Evolutionary conservation across 92 coral and sea anemone genomes (phyloP), one percentile per base, ranked within the genome.

Genomic region (Desmophyllum pertusum): DNA sequence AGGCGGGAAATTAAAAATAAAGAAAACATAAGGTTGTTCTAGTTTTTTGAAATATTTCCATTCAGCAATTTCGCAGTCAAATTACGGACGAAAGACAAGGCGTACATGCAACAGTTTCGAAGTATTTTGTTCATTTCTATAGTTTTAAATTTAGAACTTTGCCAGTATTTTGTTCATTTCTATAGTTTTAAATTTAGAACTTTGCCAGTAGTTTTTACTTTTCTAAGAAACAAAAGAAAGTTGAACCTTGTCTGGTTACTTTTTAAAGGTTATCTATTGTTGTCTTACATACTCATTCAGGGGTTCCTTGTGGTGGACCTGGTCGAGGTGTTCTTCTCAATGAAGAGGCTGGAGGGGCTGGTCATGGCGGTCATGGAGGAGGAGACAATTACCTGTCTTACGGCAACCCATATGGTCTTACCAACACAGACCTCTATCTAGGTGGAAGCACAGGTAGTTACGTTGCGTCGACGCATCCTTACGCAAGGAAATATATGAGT

Each of bases 401-500:
- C 17, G 55, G 77, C 40, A 51, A 23, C 7, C 37, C 65, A 17
- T 75, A 75, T 9, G 79, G 79, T 75, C 42, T 33, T 50, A 52
- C 23, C 27, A 0, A 75, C 5, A 6, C 38, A 33, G 63, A 75
- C 31, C 65, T 42, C 43, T 75, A 75, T 51, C 43, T 75, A 46
- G 79, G 79, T 25, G 79, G 79, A 51, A 75, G 79, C 79, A 52
- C 79, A 75, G 79, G 79, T 75, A 75, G n/a, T n/a, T n/a, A n/a
- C n/a, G n/a, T n/a, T n/a, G n/a, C n/a, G n/a, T n/a, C n/a, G n/a
- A n/a, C n/a, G n/a, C n/a, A n/a, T n/a, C n/a, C n/a, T n/a, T n/a
- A n/a, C n/a, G n/a, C n/a, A n/a, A n/a, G n/a, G n/a, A n/a, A n/a
- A n/a, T n/a, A n/a, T n/a, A n/a, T n/a, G n/a, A n/a, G n/a, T n/a